Conservation (phyloP, 2,113 vertebrate species). For the Hippocampus comes region DNA sequence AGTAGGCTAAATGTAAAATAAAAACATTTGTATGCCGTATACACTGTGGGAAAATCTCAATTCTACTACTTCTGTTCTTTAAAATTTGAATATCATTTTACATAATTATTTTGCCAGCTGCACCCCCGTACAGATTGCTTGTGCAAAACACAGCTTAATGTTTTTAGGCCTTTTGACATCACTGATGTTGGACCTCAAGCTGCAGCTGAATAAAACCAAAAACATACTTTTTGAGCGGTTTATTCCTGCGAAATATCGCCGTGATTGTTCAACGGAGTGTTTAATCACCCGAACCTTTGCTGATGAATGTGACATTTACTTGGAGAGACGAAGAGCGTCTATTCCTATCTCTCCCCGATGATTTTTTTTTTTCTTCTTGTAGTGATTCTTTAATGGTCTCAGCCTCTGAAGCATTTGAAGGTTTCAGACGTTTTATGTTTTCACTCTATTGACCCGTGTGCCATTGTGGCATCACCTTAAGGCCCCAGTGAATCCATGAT, state of each 20-base stretch:
- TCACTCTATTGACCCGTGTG: conserved; percentile 23
- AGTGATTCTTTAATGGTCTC: conserved; percentile 47
- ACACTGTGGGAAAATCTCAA: too few relatives aligned
- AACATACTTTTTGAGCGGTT: conserved; percentile 28
- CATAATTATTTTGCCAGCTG: too few relatives aligned
- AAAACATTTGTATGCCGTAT: too few relatives aligned
- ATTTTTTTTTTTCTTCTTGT: conserved; percentile 26
- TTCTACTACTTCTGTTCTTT: too few relatives aligned
- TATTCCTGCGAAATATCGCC: conserved; percentile 29
- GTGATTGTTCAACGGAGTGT: conserved; percentile 41
- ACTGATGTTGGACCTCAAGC: conserved; percentile 19
- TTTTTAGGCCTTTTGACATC: conserved; percentile 19
- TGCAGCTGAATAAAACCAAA: conserved; percentile 15
- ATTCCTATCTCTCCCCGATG: conserved; percentile 46
- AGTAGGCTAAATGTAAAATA: too few relatives aligned
- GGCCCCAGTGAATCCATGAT: conserved; percentile 30
- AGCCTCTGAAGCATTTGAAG: conserved; percentile 47
- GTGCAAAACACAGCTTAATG: conserved; percentile 3
- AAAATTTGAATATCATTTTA: too few relatives aligned
- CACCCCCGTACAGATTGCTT: conserved; percentile 3
- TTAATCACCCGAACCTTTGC: conserved; percentile 37
- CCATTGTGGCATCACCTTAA: conserved; percentile 12
- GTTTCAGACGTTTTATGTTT: conserved; percentile 37
- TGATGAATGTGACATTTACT: conserved; percentile 54
- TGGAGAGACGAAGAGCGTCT: conserved; percentile 45